phyloP scores from a whole-genome alignment of 2,888 invertebrate species.

The Sisyra nigra region DNA sequence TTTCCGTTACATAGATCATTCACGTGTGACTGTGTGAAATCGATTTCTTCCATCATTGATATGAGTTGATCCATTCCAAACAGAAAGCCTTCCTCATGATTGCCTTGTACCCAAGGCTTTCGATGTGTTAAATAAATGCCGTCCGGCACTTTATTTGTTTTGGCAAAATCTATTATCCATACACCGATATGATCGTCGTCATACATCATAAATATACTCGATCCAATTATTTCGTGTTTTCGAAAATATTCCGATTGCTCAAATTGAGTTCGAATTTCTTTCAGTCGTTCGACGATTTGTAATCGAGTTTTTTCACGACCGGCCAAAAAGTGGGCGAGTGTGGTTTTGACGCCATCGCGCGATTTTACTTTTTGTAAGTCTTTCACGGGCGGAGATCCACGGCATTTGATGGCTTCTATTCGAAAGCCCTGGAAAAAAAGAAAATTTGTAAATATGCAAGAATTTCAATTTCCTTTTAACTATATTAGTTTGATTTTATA shows the following conservation, averaged over 20 bases:
- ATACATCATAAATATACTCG: conserved; percentile 86
- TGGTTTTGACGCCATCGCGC: conserved; percentile 52
- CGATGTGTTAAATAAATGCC: conserved; percentile 61
- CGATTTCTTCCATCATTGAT: conserved; percentile 37
- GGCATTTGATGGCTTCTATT: conserved; percentile 86
- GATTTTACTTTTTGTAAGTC: conserved; percentile 79
- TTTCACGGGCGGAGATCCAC: conserved; percentile 66
- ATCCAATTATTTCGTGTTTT: conserved; percentile 82
- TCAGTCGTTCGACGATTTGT: conserved; percentile 55
- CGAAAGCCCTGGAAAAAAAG: conserved; percentile 59
- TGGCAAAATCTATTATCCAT: conserved; percentile 97
- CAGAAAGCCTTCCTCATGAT: conserved; percentile 91
- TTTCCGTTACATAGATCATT: no score
- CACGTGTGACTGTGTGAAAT: conserved; percentile 9
- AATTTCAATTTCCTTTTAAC: not conserved
- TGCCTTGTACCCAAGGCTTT: conserved; percentile 76
- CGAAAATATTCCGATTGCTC: conserved; percentile 74
- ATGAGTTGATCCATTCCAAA: conserved; percentile 87
- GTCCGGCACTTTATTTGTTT: conserved; percentile 62
- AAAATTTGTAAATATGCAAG: not conserved
- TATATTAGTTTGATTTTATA: no score
- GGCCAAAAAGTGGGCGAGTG: conserved; percentile 59
- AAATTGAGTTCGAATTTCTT: conserved; percentile 59
- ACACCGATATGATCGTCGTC: conserved; percentile 77
- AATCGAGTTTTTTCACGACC: conserved; percentile 45